Base-by-base conservation (phyloP, 2,797 vertebrate genomes). In the Leuciscus waleckii region DNA sequence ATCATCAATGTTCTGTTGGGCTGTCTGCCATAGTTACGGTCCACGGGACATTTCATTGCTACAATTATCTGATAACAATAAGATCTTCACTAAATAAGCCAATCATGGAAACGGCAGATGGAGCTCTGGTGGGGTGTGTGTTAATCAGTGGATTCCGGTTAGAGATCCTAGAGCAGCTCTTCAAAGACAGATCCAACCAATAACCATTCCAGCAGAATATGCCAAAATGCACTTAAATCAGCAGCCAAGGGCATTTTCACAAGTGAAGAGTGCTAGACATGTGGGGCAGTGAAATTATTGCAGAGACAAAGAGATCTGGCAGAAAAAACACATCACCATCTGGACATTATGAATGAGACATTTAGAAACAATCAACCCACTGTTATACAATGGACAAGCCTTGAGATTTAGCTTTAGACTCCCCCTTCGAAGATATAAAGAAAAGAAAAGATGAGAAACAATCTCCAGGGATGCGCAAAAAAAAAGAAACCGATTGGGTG, bases 291-390 rank as follows among this genome's bases (percentile, higher is more conserved):
- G 74, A 68, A 83, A 83, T 32, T 26, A 74, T 80, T 63, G 82
- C 63, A 73, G 70, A 58, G 74, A 82, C 79, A 74, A 76, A 78
- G 49, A 80, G 56, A 61, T 43, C 65, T 89, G 88, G 82, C 88
- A 85, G 29, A 58, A 19, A 70, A 81, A 63, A 14, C 67, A 14
- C 46, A 81, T 56, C 29, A 69, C 86, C 86, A 89, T 89, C 88
- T 89, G 88, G 76, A 81, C 68, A 68, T 82, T 81, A 86, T 83
- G 71, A 89, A 56, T 76, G 80, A 87, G n/a, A 56, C 70, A 71
- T 82, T 86, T 68, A 81, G 39, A 78, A 77, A 87, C 74, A 82
- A 79, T 87, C 82, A 77, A 41, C 75, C 41, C 58, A 65, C 73
- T 76, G 43, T 77, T 26, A 86, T 32, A 65, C 39, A 68, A 19